Conservation (phyloP, 2,888 invertebrate species). For the Diaphora mendica region DNA sequence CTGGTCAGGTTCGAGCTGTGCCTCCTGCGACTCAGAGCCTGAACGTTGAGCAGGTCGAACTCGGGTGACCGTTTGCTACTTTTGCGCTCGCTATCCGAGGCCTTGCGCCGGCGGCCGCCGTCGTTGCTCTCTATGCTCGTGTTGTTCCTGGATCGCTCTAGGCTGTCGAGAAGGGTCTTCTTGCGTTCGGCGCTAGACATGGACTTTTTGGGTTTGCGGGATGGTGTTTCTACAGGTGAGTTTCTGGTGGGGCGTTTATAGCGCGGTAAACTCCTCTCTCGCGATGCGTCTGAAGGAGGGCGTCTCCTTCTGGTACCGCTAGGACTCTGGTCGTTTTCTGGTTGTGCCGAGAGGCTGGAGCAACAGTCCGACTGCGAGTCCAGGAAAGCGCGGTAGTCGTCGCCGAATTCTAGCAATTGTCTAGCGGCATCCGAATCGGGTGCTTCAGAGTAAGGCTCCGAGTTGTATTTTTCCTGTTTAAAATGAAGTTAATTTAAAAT, state of each 20-base stretch:
- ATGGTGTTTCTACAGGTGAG: slow-evolving; percentile 76
- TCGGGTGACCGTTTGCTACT: slow-evolving; percentile 80
- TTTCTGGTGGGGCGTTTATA: slow-evolving; percentile 75
- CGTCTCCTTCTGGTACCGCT: slow-evolving; percentile 71
- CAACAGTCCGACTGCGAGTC: slow-evolving; percentile 96
- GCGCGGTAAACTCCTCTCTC: slow-evolving; percentile 73
- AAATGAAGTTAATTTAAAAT: slow-evolving; percentile 36
- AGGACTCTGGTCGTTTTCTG: slow-evolving; percentile 76
- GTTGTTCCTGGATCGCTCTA: slow-evolving; percentile 81
- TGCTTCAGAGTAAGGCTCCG: slow-evolving; percentile 95
- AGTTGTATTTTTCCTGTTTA: slow-evolving; percentile 94
- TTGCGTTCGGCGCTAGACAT: slow-evolving; percentile 84
- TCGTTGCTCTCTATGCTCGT: slow-evolving; percentile 83
- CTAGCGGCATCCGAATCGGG: slow-evolving; percentile 95
- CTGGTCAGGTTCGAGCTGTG: slow-evolving; percentile 83
- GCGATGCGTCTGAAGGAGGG: slow-evolving; percentile 76
- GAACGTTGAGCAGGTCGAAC: slow-evolving; percentile 78
- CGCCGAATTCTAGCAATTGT: slow-evolving; percentile 93
- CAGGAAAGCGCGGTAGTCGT: slow-evolving; percentile 95
- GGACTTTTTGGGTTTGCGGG: slow-evolving; percentile 80
- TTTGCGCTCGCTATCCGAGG: slow-evolving; percentile 74
- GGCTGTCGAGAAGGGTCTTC: slow-evolving; percentile 79
- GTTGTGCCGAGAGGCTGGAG: slow-evolving; percentile 91
- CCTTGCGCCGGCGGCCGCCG: slow-evolving; percentile 73
- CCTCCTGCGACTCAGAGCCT: slow-evolving; percentile 76